Evolutionary conservation across 1,140 invertebrate genomes (phyloP), one percentile per base, ranked within the genome.

Genomic region (Homarus americanus): DNA sequence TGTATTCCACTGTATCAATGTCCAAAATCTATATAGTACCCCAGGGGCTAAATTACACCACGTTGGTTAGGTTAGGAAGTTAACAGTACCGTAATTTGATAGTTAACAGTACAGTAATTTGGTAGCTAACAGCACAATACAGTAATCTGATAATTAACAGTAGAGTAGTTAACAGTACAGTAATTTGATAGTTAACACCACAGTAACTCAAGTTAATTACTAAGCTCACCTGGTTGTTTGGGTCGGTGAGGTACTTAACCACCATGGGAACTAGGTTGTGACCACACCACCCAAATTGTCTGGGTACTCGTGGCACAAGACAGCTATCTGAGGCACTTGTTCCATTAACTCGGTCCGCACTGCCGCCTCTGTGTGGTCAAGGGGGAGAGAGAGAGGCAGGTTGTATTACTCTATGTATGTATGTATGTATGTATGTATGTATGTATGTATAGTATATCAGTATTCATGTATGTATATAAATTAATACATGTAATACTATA

Each of bases 271-370:
- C 94, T 73, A 97, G 94, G 87, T 96, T 95, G 40, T 94, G 53
- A 95, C 94, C 40, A 95, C 92, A 93, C 93, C 85, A 93, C 93
- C 92, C 93, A 91, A 87, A 93, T 82, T 89, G 84, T 94, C 93
- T 24, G 94, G 93, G 36, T 94, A 94, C 91, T 96, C 95, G 89
- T 95, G 94, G 93, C 95, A 96, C 91, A 96, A 95, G 83, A 95
- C 94, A n/a, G 96, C 96, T 82, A 96, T 95, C 90, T 96, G 95
- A 2, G 96, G 96, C 40, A 96, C 93, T 91, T 96, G 96, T 91
- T 96, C 96, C 93, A 96, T 95, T 92, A 96, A 93, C 92, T 96
- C 96, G 28, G 95, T 95, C 53, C 96, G 94, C 9, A 96, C 95
- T 24, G 94, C 78, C 15, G 89, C 72, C 58, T 91, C 89, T 91